Percentiles rank a stretch among this genome's conserved stretches.
These are phyloP conservation scores for Dendrolimus houi DNA, from an alignment of 2,888 invertebrate genomes.

Conservation along the genomic window DNA sequence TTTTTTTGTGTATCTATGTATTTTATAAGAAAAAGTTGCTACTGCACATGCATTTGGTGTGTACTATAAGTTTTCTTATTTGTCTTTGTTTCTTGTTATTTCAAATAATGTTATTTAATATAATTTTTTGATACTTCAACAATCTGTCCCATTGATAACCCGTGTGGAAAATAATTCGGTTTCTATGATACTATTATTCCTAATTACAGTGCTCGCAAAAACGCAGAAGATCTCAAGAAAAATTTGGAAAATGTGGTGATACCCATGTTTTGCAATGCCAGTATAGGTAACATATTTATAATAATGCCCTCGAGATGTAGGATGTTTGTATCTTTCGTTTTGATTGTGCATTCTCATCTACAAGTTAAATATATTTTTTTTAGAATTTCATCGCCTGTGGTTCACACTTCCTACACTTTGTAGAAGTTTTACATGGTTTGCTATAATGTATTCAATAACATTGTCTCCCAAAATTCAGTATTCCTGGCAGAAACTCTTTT, in stretches of 20 bases:
- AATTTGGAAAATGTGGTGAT: constrained; percentile 96
- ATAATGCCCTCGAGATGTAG: constrained; percentile 72
- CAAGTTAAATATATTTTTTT: constrained; percentile 51
- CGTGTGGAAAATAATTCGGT: constrained; percentile 39
- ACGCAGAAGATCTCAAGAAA: constrained; percentile 94
- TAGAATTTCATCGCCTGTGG: constrained; percentile 60
- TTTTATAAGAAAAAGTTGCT: no score
- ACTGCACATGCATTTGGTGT: no score
- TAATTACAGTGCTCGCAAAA: constrained; percentile 93
- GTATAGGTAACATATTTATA: constrained; percentile 81
- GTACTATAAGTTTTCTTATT: no score
- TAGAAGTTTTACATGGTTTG: neutral
- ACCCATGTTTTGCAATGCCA: constrained; percentile 98
- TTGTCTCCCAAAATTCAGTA: no score
- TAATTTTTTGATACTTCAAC: no score
- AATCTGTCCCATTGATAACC: neutral
- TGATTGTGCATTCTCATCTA: constrained; percentile 63
- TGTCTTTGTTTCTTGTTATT: no score
- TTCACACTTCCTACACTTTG: constrained; percentile 14
- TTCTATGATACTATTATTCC: constrained; percentile 75
- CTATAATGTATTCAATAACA: no score
- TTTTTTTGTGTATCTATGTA: no score
- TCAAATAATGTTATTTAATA: no score
- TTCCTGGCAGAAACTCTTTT: no score
- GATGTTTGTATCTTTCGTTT: constrained; percentile 35